Conservation (phyloP, 1,140 invertebrate species). For the Euschistus heros region DNA sequence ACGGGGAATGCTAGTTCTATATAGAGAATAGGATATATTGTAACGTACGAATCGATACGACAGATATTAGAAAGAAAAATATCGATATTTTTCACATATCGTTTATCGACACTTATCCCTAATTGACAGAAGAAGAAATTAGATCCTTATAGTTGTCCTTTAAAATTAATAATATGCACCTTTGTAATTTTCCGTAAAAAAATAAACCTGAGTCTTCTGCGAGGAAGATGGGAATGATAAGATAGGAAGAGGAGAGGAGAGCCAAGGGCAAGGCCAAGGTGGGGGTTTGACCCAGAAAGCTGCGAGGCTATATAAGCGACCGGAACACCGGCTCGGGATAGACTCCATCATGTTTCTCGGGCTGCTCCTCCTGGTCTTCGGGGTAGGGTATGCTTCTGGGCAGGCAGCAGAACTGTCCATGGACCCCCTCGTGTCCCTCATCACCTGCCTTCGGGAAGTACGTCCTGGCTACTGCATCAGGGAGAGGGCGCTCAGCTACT, state of each 20-base stretch:
- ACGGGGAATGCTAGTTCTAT: too few species aligned
- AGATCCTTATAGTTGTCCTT: too few species aligned
- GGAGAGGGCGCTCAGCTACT: constrained; percentile 18
- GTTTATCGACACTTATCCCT: too few species aligned
- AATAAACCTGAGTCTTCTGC: too few species aligned
- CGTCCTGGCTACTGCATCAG: constrained; percentile 20
- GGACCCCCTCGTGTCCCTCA: constrained; percentile 15
- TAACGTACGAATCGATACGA: too few species aligned
- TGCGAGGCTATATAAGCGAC: constrained; percentile 13
- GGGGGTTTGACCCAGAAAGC: neutral
- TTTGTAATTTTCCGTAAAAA: too few species aligned
- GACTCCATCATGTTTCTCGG: neutral
- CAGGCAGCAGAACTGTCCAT: constrained; percentile 9
- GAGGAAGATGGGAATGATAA: neutral
- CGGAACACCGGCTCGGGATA: neutral
- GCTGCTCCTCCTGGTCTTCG: neutral
- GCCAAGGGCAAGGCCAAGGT: constrained; percentile 8
- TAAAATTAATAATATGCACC: too few species aligned
- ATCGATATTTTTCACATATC: too few species aligned
- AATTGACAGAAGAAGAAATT: too few species aligned
- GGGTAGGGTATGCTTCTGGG: neutral
- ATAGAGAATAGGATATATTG: too few species aligned
- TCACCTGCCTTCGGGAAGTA: constrained; percentile 16
- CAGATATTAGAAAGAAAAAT: too few species aligned
- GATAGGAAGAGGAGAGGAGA: neutral